Percentiles rank a stretch among this genome's conserved stretches.
Evolutionary conservation across 2,888 invertebrate genomes (phyloP).

Genomic region (Geotrupes spiniger): DNA sequence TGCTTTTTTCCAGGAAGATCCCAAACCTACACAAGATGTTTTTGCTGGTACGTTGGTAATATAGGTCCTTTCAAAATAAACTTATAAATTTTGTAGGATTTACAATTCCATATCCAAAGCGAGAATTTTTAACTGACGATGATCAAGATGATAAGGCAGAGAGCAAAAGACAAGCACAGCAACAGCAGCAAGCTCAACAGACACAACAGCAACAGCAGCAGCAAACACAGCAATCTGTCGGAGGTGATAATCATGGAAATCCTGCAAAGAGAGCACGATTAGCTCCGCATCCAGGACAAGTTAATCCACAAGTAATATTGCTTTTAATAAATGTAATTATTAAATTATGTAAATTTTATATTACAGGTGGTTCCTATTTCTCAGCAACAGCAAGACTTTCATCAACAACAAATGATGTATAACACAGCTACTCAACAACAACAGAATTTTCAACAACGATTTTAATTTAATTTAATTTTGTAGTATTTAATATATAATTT

Average conservation of each 20-base stretch:
- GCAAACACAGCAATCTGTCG: conserved; percentile 43
- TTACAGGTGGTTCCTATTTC: conserved; percentile 39
- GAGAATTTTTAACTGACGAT: conserved; percentile 95
- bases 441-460: conserved; percentile 69
- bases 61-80: too few relatives aligned
- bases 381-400: conserved; percentile 50
- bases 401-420: conserved; percentile 71
- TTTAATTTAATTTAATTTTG: too few relatives aligned
- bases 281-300: conserved; percentile 44
- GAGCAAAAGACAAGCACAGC: conserved; percentile 72
- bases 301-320: conserved; percentile 41
- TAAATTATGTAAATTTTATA: conserved; percentile 8
- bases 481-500: too few relatives aligned
- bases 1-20: conserved; percentile 93
- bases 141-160: conserved; percentile 94
- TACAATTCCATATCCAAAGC: conserved; percentile 96
- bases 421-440: conserved; percentile 62
- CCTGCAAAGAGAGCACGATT: conserved; percentile 65
- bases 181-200: conserved; percentile 55
- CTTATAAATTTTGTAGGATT: too few relatives aligned
- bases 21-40: conserved; percentile 77
- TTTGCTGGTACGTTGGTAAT: conserved; percentile 59
- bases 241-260: conserved; percentile 58
- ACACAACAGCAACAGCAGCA: conserved; percentile 53
- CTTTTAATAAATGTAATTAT: too few relatives aligned